Percentiles rank a stretch among this genome's conserved stretches.
Conservation (phyloP, 2,797 vertebrate genomes). For the Spea hammondii region DNA sequence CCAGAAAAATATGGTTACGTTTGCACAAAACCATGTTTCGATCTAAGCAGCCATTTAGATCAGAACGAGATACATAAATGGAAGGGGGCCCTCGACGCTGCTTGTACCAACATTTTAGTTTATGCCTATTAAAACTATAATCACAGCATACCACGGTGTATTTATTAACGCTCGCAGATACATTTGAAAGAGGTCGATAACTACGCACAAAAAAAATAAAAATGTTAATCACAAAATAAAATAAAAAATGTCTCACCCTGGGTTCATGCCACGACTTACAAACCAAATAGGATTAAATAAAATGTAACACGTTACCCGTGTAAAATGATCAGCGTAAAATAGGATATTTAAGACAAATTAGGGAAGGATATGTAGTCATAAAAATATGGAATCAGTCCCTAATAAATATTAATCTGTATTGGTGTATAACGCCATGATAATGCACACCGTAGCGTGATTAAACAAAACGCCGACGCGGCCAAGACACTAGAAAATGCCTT, state of each 20-base stretch:
- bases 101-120: no score
- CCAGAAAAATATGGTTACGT: no score
- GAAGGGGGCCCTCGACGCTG: no score
- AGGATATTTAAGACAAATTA: slow-evolving; percentile 11
- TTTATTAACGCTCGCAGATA: no score
- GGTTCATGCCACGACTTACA: background rate
- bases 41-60: no score
- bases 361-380: slow-evolving; percentile 20
- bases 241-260: background rate
- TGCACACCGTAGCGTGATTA: slow-evolving; percentile 11
- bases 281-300: background rate
- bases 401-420: slow-evolving; percentile 28
- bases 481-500: slow-evolving; percentile 67
- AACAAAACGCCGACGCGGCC: slow-evolving; percentile 18
- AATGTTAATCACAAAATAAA: background rate
- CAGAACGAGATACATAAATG: no score
- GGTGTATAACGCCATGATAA: background rate
- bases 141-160: no score
- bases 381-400: slow-evolving; percentile 10
- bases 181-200: no score
- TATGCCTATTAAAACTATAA: no score
- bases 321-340: slow-evolving; percentile 3
- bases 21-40: no score
- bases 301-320: slow-evolving; percentile 11
- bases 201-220: background rate